phyloP scores from a whole-genome alignment of 2,888 invertebrate species.

The Lycia hirtaria region DNA sequence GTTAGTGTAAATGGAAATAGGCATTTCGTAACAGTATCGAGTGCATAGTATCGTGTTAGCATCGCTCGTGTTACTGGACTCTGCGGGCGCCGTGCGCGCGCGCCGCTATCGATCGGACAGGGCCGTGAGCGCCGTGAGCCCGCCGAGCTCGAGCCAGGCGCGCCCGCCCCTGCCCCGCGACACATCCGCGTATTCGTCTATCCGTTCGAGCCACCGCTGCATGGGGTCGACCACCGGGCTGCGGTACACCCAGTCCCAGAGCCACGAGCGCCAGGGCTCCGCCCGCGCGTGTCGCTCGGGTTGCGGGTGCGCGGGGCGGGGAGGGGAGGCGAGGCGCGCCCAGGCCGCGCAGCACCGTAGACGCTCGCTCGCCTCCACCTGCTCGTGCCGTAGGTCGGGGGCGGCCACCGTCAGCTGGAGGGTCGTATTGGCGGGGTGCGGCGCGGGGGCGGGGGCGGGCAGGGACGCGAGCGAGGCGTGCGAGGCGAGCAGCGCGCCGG shows the following conservation, averaged over 20 bases:
- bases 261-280: conserved; percentile 63
- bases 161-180: conserved; percentile 27
- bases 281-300: conserved; percentile 36
- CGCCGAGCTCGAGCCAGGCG: conserved; percentile 62
- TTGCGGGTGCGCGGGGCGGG: conserved; percentile 40
- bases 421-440: conserved; percentile 44
- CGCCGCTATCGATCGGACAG: conserved; percentile 64
- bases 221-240: conserved; percentile 68
- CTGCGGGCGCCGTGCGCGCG: neutral
- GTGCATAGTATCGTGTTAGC: neutral
- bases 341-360: conserved; percentile 65
- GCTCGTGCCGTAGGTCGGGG: conserved; percentile 24
- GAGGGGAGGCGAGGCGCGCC: conserved; percentile 48
- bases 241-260: conserved; percentile 68
- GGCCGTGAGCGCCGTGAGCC: conserved; percentile 52
- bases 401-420: conserved; percentile 39
- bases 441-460: conserved; percentile 29
- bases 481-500: conserved; percentile 55
- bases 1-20: neutral
- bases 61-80: neutral
- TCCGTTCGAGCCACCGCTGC: conserved; percentile 71
- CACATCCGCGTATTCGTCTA: conserved; percentile 58
- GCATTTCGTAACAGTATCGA: conserved; percentile 2
- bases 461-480: conserved; percentile 36
- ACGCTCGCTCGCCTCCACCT: conserved; percentile 32